Evolutionary conservation across 2,797 vertebrate species (phyloP).

Genomic region (Betta splendens): DNA sequence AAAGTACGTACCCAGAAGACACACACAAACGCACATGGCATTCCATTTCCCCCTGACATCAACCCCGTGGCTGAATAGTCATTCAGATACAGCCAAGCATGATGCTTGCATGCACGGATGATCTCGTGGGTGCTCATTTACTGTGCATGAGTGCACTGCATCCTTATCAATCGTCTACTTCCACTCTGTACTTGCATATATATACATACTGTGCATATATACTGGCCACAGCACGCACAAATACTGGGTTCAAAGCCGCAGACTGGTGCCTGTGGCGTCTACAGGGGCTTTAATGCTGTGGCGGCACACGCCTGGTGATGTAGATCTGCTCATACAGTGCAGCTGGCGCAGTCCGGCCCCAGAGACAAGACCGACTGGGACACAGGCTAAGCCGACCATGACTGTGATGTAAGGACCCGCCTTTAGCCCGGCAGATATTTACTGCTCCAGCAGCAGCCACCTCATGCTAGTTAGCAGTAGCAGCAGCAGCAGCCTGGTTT

Average conservation of each 20-base stretch:
- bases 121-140: conserved; percentile 11
- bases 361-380: conserved; percentile 43
- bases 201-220: too few species aligned
- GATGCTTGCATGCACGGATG: conserved; percentile 23
- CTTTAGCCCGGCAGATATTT: conserved; percentile 74
- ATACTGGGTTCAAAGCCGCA: too few species aligned
- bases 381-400: conserved; percentile 51
- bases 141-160: conserved; percentile 21
- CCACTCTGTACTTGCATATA: neutral
- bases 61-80: conserved; percentile 8
- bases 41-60: conserved; percentile 21
- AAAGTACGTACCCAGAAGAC: conserved; percentile 52
- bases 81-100: conserved; percentile 14
- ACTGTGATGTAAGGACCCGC: conserved; percentile 70
- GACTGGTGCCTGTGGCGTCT: too few species aligned
- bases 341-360: conserved; percentile 23
- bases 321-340: conserved; percentile 29
- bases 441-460: conserved; percentile 55
- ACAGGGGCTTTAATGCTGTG: too few species aligned
- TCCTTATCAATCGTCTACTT: conserved; percentile 16
- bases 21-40: conserved; percentile 34
- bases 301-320: neutral
- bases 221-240: neutral
- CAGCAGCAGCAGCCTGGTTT: conserved; percentile 35
- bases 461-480: conserved; percentile 40